Base-by-base conservation (phyloP, 2,113 vertebrate species). In the Stegostoma tigrinum region DNA sequence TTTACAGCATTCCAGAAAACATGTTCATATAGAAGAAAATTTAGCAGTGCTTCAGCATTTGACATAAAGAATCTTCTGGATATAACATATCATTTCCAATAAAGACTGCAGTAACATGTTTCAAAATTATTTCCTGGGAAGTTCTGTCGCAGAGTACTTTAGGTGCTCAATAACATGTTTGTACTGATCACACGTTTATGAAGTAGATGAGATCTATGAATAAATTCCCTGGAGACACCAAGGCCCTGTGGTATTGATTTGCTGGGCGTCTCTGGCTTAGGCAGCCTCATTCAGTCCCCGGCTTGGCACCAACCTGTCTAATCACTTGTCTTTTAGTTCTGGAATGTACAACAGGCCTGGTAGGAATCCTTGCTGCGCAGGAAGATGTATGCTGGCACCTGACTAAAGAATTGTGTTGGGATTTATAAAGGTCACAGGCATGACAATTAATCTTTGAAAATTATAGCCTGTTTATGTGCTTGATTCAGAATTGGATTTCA, bases 251-350 rank as follows among this genome's bases (percentile, higher is more conserved):
- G 98, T 98, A 97, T 97, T 97, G 96, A 96, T 96, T 96, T 96
- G 95, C 66, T 34, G 1, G 97, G 97, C 96, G 97, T 97, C 98
- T 97, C 61, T 96, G 95, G 96, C 96, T 96, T 97, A 97, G 97
- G 96, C 97, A 97, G 97, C 96, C 95, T 97, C 96, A 96, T 96
- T 97, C 96, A 97, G 96, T 96, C 97, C 96, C 96, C 96, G 97
- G 97, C 97, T 97, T 97, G 96, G 96, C 97, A 96, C 96, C 97
- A 97, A 98, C 98, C 98, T 98, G 98, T 97, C 97, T 97, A 96
- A 96, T 96, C 97, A 96, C 97, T 96, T 97, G 97, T 97, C 97
- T 97, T 97, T 97, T 96, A 97, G 95, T 97, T 97, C 96, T 97
- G 96, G 70, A 45, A 95, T 96, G 78, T 96, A 97, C 96, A 96